Evolutionary conservation across 2,888 invertebrate genomes (phyloP).

Genomic region (Ochropleura leucogaster): DNA sequence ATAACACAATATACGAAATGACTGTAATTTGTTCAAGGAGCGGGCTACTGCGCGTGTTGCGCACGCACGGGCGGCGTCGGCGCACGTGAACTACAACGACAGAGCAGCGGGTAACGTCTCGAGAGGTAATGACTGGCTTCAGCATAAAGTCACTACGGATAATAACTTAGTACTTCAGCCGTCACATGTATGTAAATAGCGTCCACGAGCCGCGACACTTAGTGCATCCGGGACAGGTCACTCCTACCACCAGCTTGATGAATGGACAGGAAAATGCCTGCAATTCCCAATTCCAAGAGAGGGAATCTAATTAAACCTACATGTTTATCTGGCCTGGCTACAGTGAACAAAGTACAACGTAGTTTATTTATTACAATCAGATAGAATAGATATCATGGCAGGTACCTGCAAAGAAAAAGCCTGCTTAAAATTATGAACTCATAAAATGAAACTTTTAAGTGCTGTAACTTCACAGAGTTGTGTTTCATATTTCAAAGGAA

Average conservation of each 20-base stretch:
- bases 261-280: not conserved
- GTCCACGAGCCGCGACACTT: not conserved
- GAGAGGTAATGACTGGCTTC: conserved; percentile 26
- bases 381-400: too few relatives aligned
- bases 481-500: not conserved
- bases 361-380: too few relatives aligned
- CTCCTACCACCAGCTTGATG: too few relatives aligned
- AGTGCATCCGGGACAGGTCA: not conserved
- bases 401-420: too few relatives aligned
- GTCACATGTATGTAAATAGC: conserved; percentile 2
- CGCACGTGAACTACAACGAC: conserved; percentile 41
- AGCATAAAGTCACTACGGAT: conserved; percentile 8
- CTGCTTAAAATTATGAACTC: not conserved
- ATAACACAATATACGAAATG: conserved; percentile 25
- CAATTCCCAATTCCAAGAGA: not conserved
- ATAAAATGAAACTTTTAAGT: not conserved
- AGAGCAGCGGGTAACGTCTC: conserved; percentile 1
- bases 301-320: not conserved
- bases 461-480: not conserved
- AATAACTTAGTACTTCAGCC: conserved; percentile 14
- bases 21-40: conserved; percentile 40
- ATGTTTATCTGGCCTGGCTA: not conserved
- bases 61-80: conserved; percentile 34
- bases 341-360: too few relatives aligned
- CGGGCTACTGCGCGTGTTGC: conserved; percentile 23